Evolutionary conservation across 2,797 vertebrate genomes (phyloP).

Genomic region (Clarias pachynema): DNA sequence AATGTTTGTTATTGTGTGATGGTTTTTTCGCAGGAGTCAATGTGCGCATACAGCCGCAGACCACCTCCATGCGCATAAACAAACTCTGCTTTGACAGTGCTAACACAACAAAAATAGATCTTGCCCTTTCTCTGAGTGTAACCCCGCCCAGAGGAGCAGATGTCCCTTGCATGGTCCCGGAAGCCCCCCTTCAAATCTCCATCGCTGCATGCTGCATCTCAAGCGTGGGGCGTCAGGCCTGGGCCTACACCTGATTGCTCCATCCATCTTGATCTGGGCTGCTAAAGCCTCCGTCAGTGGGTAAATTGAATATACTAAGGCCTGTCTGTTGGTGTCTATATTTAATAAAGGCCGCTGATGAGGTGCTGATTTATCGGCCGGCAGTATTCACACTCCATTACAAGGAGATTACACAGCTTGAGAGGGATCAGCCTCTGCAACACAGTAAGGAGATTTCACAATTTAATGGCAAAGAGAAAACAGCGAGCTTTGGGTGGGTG

Average conservation of each 20-base stretch:
- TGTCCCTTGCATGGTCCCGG: slow-evolving; percentile 58
- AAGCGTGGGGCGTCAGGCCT: slow-evolving; percentile 65
- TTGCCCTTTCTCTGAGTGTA: slow-evolving; percentile 33
- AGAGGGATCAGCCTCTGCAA: slow-evolving; percentile 77
- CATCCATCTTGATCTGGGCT: slow-evolving; percentile 81
- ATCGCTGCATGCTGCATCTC: slow-evolving; percentile 51
- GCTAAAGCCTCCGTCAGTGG: slow-evolving; percentile 78
- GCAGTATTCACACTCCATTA: slow-evolving; percentile 85
- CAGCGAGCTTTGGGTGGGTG: slow-evolving; percentile 64
- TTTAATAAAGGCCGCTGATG: slow-evolving; percentile 84
- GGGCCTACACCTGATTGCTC: slow-evolving; percentile 80
- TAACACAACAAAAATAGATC: slow-evolving; percentile 39
- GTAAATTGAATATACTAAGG: slow-evolving; percentile 86
- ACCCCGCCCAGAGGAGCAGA: slow-evolving; percentile 53
- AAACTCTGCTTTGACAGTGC: slow-evolving; percentile 28
- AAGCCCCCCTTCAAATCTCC: slow-evolving; percentile 54
- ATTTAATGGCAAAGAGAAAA: slow-evolving; percentile 83
- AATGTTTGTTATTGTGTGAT: background rate
- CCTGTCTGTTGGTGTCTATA: slow-evolving; percentile 85
- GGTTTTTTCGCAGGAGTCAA: background rate
- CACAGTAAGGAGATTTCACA: slow-evolving; percentile 82
- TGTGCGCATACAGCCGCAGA: slow-evolving; percentile 20
- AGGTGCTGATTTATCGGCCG: slow-evolving; percentile 81
- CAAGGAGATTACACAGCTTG: slow-evolving; percentile 81
- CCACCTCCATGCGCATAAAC: background rate